phyloP scores from a whole-genome alignment of 2,113 vertebrate species.

The Pleuronectes platessa region DNA sequence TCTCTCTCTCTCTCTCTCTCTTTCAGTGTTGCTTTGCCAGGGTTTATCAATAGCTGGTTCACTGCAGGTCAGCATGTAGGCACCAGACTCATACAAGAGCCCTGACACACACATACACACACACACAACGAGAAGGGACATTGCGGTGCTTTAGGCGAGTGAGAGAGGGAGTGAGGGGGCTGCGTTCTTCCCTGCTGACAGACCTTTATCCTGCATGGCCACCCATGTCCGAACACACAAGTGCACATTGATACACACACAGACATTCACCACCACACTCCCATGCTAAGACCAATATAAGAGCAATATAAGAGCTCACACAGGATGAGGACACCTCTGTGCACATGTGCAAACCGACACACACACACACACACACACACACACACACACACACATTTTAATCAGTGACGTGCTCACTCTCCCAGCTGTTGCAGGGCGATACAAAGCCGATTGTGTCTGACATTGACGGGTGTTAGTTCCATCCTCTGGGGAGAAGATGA shows the following conservation, averaged over 20 bases:
- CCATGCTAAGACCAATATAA: no score
- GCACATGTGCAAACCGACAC: conserved; percentile 26
- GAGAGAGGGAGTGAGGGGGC: conserved; percentile 72
- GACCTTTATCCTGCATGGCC: conserved; percentile 61
- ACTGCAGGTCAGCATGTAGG: neutral
- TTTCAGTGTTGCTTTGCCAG: neutral
- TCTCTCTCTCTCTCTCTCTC: no score
- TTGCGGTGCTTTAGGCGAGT: conserved; percentile 63
- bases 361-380: neutral
- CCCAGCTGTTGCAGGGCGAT: conserved; percentile 64
- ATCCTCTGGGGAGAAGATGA: conserved; percentile 44
- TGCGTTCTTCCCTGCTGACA: conserved; percentile 57
- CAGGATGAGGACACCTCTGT: conserved; percentile 43
- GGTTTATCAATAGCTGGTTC: conserved; percentile 14
- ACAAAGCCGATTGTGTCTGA: conserved; percentile 71
- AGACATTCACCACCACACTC: no score
- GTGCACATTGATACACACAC: neutral
- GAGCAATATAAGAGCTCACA: no score
- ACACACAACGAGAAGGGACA: conserved; percentile 29
- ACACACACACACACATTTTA: conserved; percentile 43
- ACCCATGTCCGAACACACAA: conserved; percentile 23
- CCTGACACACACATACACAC: no score
- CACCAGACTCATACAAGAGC: neutral
- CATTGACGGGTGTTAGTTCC: conserved; percentile 33
- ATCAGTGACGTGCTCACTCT: conserved; percentile 37